Base-by-base conservation (phyloP, 2,888 invertebrate genomes). In the Hanleya hanleyi region DNA sequence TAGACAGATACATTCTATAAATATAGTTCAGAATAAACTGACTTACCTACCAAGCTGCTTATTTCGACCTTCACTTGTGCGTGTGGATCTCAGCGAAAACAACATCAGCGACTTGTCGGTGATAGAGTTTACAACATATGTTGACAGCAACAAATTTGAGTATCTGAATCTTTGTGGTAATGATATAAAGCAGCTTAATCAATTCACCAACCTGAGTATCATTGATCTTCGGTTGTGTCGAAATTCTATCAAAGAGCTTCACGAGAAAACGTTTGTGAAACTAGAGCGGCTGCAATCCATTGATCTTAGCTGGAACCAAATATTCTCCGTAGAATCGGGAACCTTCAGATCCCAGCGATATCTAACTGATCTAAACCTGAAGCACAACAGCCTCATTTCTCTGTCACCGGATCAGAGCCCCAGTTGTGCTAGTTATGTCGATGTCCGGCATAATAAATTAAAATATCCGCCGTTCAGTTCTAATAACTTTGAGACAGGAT, bases 241-340 rank as follows among this genome's bases (percentile, higher is more conserved):
- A 5, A 57, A 57, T 26, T 33, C 26, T 18, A 57, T 57, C 15
- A 26, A 33, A 9, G 26, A 3, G 26, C n/a, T 57, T 57, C 3
- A 57, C 18, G 15, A 57, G 33, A 18, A 15, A 26, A 57, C 61
- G 15, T 57, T 57, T 57, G n/a, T 5, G 1, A 15, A 57, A 5
- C 33, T 57, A 29, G 15, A 15, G 26, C 3, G 32, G 15, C 3
- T 57, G 4, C 15, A 57, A 22, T 1, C 3, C 29, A 15, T 57
- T 7, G 61, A 57, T 57, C 61, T 57, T 29, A 57, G 61, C 33
- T 57, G 61, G 61, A 57, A 57, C 29, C 18, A 57, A 26, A 57
- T 57, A 26, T 26, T 18, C 7, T 15, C 1, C 33, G 32, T 57
- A 18, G 61, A 57, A 57, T 26, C 61, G 26, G 61, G 61, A 26